phyloP scores from a whole-genome alignment of 2,888 invertebrate genomes.

The Acronicta alni region DNA sequence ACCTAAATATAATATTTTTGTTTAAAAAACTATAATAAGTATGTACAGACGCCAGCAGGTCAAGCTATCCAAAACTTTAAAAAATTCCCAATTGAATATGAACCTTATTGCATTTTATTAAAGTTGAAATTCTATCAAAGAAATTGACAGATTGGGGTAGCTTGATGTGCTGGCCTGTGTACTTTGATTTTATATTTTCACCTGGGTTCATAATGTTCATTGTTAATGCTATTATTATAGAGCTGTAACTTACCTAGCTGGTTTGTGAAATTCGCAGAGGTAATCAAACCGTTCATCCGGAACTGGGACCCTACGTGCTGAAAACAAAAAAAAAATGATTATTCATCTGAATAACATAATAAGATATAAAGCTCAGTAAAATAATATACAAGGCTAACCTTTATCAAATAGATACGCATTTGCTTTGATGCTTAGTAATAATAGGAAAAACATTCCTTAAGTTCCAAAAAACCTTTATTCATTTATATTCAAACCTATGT shows the following conservation, averaged over 20 bases:
- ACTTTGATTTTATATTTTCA: too few relatives aligned
- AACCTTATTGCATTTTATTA: too few relatives aligned
- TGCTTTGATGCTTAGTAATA: not conserved
- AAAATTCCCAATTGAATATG: too few relatives aligned
- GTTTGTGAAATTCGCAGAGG: slow-evolving; percentile 98
- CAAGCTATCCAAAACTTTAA: too few relatives aligned
- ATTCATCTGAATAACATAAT: not conserved
- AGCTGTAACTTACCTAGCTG: slow-evolving; percentile 93
- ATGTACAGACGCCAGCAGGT: too few relatives aligned
- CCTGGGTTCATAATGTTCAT: too few relatives aligned
- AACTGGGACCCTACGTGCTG: slow-evolving; percentile 98
- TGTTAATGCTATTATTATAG: not conserved
- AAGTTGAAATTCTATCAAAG: too few relatives aligned
- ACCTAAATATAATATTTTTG: too few relatives aligned
- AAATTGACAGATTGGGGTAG: too few relatives aligned
- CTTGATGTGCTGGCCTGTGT: too few relatives aligned
- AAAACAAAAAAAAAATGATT: slow-evolving; percentile 55
- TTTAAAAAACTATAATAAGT: too few relatives aligned
- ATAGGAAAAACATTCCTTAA: not conserved
- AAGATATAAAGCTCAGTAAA: not conserved
- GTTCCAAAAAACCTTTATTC: not conserved
- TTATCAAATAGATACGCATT: not conserved
- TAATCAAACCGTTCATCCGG: slow-evolving; percentile 98
- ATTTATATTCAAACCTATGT: too few relatives aligned
- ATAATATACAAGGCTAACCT: slow-evolving; percentile 1